A percentile compares a stretch with the other conserved stretches of the same genome.
Evolutionary conservation across 1,140 invertebrate species (phyloP).

Genomic region (Heliconius melpomene): DNA sequence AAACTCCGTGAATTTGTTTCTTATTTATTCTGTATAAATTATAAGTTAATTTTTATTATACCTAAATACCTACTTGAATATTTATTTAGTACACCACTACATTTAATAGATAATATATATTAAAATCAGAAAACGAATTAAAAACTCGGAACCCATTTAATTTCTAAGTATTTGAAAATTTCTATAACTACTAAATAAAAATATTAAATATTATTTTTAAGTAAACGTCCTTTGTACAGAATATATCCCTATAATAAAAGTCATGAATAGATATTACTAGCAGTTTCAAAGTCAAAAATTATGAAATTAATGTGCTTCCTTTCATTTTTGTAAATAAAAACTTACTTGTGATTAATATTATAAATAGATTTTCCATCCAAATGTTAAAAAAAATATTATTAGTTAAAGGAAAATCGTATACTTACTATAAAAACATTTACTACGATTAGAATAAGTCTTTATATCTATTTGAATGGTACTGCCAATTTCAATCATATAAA

Average conservation of each 20-base stretch:
- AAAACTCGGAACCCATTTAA: neutral
- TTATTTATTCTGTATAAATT: neutral
- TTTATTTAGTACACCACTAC: neutral
- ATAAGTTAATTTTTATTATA: neutral
- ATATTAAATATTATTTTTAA: neutral
- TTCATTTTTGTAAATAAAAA: conserved; percentile 34
- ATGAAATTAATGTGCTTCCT: conserved; percentile 24
- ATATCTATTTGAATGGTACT: conserved; percentile 5
- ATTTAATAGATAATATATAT: neutral
- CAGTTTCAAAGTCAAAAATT: conserved; percentile 13
- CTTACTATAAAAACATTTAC: conserved; percentile 18
- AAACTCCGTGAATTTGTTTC: neutral
- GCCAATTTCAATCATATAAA: conserved; percentile 15
- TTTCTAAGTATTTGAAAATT: neutral
- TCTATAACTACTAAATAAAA: neutral
- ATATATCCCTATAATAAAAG: conserved; percentile 2
- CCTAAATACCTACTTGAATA: neutral
- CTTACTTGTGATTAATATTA: conserved; percentile 15
- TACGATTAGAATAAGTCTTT: conserved; percentile 8
- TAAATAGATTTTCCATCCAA: conserved; percentile 36
- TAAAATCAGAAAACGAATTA: neutral
- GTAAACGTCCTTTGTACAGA: conserved; percentile 20
- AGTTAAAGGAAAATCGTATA: conserved; percentile 11
- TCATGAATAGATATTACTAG: neutral
- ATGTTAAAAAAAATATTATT: conserved; percentile 14